Evolutionary conservation across 2,888 invertebrate species (phyloP), one percentile per base, ranked within the genome.

Genomic region (Acrobasis suavella): DNA sequence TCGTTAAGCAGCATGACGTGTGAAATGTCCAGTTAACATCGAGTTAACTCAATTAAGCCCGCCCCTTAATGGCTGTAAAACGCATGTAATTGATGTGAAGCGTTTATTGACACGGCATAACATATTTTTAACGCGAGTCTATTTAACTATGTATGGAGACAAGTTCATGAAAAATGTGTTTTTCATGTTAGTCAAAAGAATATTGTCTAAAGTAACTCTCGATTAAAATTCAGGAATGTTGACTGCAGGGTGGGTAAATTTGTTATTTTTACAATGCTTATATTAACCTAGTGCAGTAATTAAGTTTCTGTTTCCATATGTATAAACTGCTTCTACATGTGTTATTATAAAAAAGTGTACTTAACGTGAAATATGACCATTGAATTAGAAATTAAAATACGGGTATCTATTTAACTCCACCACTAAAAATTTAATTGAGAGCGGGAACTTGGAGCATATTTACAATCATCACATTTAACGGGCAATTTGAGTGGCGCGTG

Each of bases 101-200:
- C 75, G 76, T 76, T 81, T 82, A 84, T 85, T 83, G 83, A 82
- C 83, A 80, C 78, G 78, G 83, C 80, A 82, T 81, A 80, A 80
- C 72, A 73, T 69, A 77, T 75, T 78, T 69, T 73, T 64, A 70
- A 71, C 67, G 65, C 68, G 62, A 63, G 62, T 62, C 63, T 46
- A 14, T 5, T 12, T 6, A 12, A 46, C 1, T 9, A 5, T 42
- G 65, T 37, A 15, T 12, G 22, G 14, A 49, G 69, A 52, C 66
- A 66, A 67, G 68, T 64, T 56, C 10, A 46, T 42, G 17, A 9
- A 50, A 14, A 16, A 12, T 39, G 9, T 56, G 38, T 9, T 42
- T 38, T 10, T 22, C 15, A 7, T 15, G 8, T 15, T 16, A 2
- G 50, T 50, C 8, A 50, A 50, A 50, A 15, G 32, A 22, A 22